Percentiles rank a stretch among this genome's conserved stretches.
phyloP scores from a whole-genome alignment of 1,140 invertebrate genomes.

The Eupristina koningsbergeri region DNA sequence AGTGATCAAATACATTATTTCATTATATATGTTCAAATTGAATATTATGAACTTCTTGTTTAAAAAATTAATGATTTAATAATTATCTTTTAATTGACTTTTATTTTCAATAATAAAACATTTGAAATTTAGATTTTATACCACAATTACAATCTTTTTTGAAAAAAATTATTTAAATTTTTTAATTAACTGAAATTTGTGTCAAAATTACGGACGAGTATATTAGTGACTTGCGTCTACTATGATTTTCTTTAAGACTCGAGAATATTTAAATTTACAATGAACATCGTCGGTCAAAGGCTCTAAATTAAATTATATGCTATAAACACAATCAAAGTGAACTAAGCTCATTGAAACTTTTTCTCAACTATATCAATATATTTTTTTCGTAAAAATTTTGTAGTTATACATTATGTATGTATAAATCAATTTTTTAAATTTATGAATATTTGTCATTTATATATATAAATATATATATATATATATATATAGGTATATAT shows the following conservation, averaged over 20 bases:
- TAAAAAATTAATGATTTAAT: background rate
- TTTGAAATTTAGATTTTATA: background rate
- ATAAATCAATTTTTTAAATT: no score
- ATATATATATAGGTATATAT: no score
- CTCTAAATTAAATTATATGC: slow-evolving; percentile 36
- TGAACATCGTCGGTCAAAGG: slow-evolving; percentile 54
- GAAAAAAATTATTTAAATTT: background rate
- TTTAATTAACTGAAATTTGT: background rate
- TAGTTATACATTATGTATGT: no score
- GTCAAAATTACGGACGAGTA: background rate
- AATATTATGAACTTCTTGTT: background rate
- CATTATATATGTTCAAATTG: no score
- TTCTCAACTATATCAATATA: no score
- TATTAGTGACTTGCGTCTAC: slow-evolving; percentile 59
- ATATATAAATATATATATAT: no score
- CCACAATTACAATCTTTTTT: background rate
- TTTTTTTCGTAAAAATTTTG: no score
- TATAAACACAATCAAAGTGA: background rate
- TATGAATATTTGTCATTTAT: no score
- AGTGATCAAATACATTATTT: no score
- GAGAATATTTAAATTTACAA: slow-evolving; percentile 62
- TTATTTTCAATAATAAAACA: background rate
- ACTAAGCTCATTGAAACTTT: background rate
- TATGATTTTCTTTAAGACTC: background rate
- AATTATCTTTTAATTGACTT: background rate